A percentile compares a stretch with the other conserved stretches of the same genome.
These are phyloP conservation scores for Eidolon helvum DNA, from an alignment of 2,113 vertebrate genomes.

Conservation along the genomic window DNA sequence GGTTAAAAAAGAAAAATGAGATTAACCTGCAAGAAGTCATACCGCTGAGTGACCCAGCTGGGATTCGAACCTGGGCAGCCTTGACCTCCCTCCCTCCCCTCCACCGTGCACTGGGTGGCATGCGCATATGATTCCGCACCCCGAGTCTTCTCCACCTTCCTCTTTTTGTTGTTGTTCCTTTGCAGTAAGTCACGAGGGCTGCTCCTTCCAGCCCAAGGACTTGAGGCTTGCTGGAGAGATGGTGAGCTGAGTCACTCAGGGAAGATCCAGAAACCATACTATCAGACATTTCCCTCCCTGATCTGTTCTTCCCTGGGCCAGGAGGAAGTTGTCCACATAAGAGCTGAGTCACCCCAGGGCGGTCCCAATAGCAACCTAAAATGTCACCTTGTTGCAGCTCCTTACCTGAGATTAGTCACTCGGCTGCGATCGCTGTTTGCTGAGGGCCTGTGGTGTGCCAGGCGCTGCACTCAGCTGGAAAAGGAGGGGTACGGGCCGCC, in stretches of 20 bases:
- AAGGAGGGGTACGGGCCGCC: fast-evolving
- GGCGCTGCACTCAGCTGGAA: not conserved
- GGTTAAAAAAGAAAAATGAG: not conserved
- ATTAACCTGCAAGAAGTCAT: not conserved
- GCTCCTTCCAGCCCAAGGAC: not conserved
- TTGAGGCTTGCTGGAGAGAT: not conserved
- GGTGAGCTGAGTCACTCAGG: not conserved
- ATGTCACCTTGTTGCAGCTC: not conserved
- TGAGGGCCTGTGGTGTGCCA: not conserved
- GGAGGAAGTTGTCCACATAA: not conserved
- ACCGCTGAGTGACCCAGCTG: not conserved
- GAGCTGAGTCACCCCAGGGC: not conserved
- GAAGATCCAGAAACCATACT: not conserved
- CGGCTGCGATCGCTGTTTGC: not conserved
- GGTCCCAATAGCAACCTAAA: not conserved
- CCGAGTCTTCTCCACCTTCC: not conserved
- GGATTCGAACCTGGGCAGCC: not conserved
- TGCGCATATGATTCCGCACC: not conserved
- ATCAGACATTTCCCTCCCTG: fast-evolving
- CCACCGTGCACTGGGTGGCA: not conserved
- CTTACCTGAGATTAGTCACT: not conserved
- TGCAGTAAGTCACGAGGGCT: not conserved
- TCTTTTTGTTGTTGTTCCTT: not conserved
- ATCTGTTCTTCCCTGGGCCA: not conserved
- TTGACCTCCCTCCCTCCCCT: too few species aligned